A percentile compares a stretch with the other conserved stretches of the same genome.
These are phyloP conservation scores for Lindbergichthys nudifrons DNA, from an alignment of 2,797 vertebrate genomes.

Conservation along the genomic window DNA sequence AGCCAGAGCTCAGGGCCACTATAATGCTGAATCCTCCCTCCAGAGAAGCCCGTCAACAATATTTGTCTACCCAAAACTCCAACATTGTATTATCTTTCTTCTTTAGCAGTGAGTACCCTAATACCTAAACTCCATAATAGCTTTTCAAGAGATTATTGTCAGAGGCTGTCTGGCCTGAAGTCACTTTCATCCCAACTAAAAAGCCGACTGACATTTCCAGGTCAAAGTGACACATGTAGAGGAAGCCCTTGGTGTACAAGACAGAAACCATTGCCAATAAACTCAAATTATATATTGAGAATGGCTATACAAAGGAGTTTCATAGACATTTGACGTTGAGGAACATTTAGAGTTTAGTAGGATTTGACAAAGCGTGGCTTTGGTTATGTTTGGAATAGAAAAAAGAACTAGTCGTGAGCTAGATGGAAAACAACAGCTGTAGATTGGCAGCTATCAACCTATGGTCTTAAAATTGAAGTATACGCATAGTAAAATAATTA, in stretches of 20 bases:
- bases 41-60: background rate
- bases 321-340: too few relatives aligned
- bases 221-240: slow-evolving; percentile 31
- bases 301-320: too few relatives aligned
- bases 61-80: background rate
- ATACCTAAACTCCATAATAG: slow-evolving; percentile 5
- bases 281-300: too few relatives aligned
- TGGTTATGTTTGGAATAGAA: background rate
- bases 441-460: background rate
- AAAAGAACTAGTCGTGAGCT: background rate
- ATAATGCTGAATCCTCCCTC: background rate
- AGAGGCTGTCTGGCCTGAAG: slow-evolving; percentile 12
- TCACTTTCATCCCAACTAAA: slow-evolving; percentile 21
- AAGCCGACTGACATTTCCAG: slow-evolving; percentile 41
- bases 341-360: background rate
- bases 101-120: background rate
- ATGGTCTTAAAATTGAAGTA: background rate
- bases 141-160: slow-evolving; percentile 8
- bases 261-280: too few relatives aligned
- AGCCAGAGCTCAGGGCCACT: too few relatives aligned
- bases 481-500: background rate
- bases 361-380: slow-evolving; percentile 3
- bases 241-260: too few relatives aligned
- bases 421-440: background rate
- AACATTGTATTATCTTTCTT: background rate